These are phyloP conservation scores for Donacobius atricapilla DNA, from an alignment of 2,113 vertebrate species.

Conservation along the genomic window DNA sequence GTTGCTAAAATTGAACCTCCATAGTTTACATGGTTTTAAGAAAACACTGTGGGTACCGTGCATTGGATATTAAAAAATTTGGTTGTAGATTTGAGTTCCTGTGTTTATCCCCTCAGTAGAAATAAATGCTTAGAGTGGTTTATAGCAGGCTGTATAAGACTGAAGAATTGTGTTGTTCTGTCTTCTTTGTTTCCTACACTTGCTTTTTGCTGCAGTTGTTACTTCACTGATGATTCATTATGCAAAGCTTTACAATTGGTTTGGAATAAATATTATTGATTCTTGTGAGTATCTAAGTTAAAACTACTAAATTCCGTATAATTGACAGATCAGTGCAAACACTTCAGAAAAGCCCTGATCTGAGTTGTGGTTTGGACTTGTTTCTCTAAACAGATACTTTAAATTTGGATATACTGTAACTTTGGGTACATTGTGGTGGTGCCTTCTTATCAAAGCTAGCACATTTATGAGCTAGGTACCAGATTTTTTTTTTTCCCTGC, in stretches of 20 bases:
- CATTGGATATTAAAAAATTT: not conserved
- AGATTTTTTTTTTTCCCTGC: not conserved
- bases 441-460: not conserved
- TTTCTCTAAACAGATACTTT: not conserved
- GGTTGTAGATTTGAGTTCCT: not conserved
- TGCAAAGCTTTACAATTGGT: not conserved
- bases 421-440: not conserved
- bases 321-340: not conserved
- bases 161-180: not conserved
- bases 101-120: not conserved
- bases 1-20: not conserved
- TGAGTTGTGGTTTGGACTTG: not conserved
- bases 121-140: not conserved
- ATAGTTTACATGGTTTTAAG: not conserved
- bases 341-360: not conserved
- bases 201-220: not conserved
- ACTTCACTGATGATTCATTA: not conserved
- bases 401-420: not conserved
- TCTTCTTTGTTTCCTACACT: not conserved
- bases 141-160: not conserved
- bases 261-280: not conserved
- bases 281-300: not conserved
- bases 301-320: not conserved
- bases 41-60: not conserved
- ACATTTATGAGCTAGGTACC: not conserved